A percentile compares a stretch with the other conserved stretches of the same genome.
These are phyloP conservation scores for Callopanchax toddi DNA, from an alignment of 2,113 vertebrate genomes.

Conservation along the genomic window DNA sequence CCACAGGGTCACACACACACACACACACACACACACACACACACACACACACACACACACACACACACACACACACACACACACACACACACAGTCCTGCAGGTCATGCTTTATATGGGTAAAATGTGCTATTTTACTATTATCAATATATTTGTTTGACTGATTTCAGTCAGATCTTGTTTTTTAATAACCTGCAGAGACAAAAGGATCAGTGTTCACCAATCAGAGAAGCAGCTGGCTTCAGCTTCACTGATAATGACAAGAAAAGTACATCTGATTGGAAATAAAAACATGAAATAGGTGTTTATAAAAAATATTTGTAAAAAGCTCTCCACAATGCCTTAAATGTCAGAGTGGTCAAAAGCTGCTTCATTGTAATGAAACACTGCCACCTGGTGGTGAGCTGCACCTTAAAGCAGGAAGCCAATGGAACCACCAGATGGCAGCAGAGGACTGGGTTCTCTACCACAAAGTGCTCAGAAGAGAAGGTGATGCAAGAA, in stretches of 20 bases:
- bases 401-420: neutral
- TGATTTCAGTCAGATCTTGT: constrained; percentile 15
- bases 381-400: constrained; percentile 48
- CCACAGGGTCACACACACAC: neutral
- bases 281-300: no score
- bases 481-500: constrained; percentile 38
- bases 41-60: neutral
- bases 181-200: neutral
- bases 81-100: neutral
- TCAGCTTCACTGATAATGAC: no score
- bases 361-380: constrained; percentile 2
- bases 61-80: constrained; percentile 5
- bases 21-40: constrained; percentile 1
- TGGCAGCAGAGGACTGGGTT: constrained; percentile 30
- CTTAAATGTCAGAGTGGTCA: neutral
- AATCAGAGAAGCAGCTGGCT: no score
- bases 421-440: constrained; percentile 6
- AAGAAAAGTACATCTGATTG: no score
- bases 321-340: neutral
- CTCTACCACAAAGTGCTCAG: neutral
- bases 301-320: neutral
- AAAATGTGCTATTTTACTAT: neutral
- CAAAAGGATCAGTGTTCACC: no score
- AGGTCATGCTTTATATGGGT: neutral
- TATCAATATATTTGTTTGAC: neutral